These are phyloP conservation scores for Drosophila stalkeri DNA, from an alignment of 2,888 invertebrate species.

Conservation along the genomic window DNA sequence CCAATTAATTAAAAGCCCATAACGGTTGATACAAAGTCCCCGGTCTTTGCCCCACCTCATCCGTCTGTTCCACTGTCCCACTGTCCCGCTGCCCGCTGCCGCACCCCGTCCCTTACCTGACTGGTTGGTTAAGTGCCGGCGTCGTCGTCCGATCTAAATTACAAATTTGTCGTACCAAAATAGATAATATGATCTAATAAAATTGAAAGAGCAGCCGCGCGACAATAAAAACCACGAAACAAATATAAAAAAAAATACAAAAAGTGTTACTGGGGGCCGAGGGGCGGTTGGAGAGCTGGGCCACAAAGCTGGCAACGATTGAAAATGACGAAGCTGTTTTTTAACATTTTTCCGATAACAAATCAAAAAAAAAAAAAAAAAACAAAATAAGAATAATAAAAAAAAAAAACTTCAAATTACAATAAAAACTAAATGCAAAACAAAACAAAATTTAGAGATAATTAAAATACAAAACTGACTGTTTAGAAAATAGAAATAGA, in stretches of 20 bases:
- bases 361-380: constrained; percentile 29
- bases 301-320: background rate
- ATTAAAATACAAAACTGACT: constrained; percentile 14
- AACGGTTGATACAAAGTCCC: constrained; percentile 47
- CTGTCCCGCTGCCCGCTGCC: too few relatives aligned
- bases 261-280: background rate
- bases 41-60: background rate
- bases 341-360: constrained; percentile 54
- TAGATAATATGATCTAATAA: constrained; percentile 80
- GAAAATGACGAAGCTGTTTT: constrained; percentile 46
- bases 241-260: constrained; percentile 42
- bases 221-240: constrained; percentile 67
- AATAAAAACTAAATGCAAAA: constrained; percentile 29
- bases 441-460: constrained; percentile 4
- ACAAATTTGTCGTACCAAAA: constrained; percentile 78
- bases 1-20: constrained; percentile 79
- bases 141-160: constrained; percentile 69
- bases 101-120: background rate
- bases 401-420: constrained; percentile 15
- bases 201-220: constrained; percentile 75
- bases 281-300: background rate
- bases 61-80: background rate
- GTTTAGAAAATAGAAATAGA: constrained; percentile 10
- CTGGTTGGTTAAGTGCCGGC: constrained; percentile 37
- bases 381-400: constrained; percentile 5